Conservation (phyloP, 1,140 invertebrate genomes). For the Diuraphis noxia region DNA sequence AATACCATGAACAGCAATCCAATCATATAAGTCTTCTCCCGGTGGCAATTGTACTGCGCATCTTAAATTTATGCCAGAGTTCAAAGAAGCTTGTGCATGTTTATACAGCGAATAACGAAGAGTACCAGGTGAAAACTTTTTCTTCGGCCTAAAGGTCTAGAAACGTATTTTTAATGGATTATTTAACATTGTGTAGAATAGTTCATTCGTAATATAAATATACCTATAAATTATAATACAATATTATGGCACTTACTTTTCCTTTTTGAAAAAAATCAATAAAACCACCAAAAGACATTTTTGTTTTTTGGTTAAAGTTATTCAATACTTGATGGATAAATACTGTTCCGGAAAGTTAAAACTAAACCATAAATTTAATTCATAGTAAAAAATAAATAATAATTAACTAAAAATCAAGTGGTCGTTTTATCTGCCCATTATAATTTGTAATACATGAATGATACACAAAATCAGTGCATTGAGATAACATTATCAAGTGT, state of each 20-base stretch:
- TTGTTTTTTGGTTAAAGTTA: not conserved
- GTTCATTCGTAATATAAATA: not conserved
- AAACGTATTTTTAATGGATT: slow-evolving; percentile 55
- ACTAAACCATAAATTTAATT: not conserved
- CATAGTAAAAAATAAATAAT: not conserved
- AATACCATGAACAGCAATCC: slow-evolving; percentile 92
- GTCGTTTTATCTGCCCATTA: not conserved
- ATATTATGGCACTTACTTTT: slow-evolving; percentile 65
- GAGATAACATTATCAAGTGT: not conserved
- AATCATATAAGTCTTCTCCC: slow-evolving; percentile 89
- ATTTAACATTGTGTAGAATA: not conserved
- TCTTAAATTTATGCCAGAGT: slow-evolving; percentile 90
- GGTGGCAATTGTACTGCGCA: slow-evolving; percentile 82
- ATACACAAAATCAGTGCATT: not conserved
- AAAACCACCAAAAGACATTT: slow-evolving; percentile 67
- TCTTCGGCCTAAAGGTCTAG: slow-evolving; percentile 88
- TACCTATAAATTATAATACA: not conserved
- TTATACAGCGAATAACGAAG: slow-evolving; percentile 90
- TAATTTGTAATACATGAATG: not conserved
- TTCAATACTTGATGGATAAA: not conserved
- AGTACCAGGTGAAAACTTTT: slow-evolving; percentile 88
- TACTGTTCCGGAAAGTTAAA: not conserved
- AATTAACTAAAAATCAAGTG: not conserved
- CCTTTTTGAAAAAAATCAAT: slow-evolving; percentile 82
- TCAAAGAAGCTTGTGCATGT: slow-evolving; percentile 89